phyloP scores from a whole-genome alignment of 2,113 vertebrate genomes.

The Neolamprologus cancellatus region DNA sequence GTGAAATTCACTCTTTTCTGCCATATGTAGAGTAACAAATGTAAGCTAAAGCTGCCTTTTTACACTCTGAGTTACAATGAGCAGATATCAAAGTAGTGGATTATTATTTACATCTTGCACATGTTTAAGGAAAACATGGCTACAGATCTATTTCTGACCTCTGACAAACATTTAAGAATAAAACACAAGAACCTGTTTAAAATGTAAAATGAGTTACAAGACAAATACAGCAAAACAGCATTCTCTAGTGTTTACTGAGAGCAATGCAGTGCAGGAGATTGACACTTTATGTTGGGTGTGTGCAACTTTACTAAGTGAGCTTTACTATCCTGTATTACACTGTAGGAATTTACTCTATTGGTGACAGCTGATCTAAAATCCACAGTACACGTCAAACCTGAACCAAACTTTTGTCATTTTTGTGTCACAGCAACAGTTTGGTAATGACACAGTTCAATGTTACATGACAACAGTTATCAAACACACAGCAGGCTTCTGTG shows the following conservation, averaged over 20 bases:
- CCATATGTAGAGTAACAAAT: accelerated
- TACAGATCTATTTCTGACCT: neutral
- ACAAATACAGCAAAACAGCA: neutral
- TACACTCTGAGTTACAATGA: neutral
- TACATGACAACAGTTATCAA: neutral
- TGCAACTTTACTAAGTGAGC: neutral
- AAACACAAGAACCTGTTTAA: neutral
- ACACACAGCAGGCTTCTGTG: neutral
- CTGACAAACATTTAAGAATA: neutral
- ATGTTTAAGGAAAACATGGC: neutral
- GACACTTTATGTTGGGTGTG: neutral
- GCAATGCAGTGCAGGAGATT: neutral
- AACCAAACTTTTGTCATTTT: neutral
- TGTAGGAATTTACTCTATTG: neutral
- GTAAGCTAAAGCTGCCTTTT: neutral
- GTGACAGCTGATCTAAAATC: accelerated
- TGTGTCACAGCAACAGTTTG: accelerated
- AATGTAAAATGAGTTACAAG: neutral
- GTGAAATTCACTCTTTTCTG: neutral
- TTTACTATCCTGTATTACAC: neutral
- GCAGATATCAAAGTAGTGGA: neutral
- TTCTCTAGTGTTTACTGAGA: neutral
- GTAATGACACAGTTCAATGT: neutral
- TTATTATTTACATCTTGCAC: neutral
- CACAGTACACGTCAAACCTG: neutral